phyloP scores from a whole-genome alignment of 2,113 vertebrate genomes.

The Lepus americanus region DNA sequence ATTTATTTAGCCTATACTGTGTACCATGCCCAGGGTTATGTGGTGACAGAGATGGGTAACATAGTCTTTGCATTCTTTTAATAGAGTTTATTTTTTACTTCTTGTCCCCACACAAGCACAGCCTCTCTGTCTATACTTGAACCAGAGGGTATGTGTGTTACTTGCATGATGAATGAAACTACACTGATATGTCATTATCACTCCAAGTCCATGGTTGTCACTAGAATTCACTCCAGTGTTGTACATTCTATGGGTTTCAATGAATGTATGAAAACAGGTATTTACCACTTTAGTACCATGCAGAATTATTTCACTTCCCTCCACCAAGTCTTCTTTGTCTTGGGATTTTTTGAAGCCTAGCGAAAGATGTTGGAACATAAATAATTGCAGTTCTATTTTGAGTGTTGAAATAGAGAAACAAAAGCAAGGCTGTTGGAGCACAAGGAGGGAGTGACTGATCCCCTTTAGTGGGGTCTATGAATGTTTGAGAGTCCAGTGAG shows the following conservation, averaged over 20 bases:
- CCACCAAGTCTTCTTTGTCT: not conserved
- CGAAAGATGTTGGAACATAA: not conserved
- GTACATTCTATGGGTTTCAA: not conserved
- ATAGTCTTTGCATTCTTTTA: not conserved
- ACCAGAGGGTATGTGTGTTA: not conserved
- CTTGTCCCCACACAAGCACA: not conserved
- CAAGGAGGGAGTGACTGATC: not conserved
- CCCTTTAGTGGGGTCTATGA: not conserved
- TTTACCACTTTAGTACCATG: not conserved
- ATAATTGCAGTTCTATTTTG: not conserved
- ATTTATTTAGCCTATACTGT: not conserved
- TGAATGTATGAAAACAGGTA: not conserved
- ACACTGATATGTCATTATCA: not conserved
- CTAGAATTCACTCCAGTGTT: not conserved
- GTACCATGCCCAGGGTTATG: not conserved
- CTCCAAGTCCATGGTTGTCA: not conserved
- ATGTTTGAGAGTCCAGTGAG: not conserved
- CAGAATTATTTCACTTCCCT: not conserved
- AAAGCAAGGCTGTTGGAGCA: not conserved
- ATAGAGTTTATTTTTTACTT: not conserved
- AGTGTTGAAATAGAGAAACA: not conserved
- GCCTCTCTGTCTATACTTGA: not conserved
- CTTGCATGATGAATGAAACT: not conserved
- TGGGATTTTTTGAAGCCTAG: constrained; percentile 32
- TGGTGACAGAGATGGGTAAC: not conserved